Base-by-base conservation (phyloP, 2,113 vertebrate species). In the Edolisoma coerulescens region DNA sequence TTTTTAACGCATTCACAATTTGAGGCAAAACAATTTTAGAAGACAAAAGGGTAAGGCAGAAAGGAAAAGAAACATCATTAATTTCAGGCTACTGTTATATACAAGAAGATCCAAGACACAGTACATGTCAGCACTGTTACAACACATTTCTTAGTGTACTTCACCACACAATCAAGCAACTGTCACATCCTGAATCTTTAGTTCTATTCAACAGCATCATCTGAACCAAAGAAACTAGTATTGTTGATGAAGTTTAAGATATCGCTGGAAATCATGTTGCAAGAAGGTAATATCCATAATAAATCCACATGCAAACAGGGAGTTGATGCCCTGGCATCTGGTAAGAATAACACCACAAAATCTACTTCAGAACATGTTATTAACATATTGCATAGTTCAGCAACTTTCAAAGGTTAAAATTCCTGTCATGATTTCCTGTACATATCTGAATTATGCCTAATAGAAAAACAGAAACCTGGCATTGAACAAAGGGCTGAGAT, bases 301-400 rank as follows among this genome's bases (percentile, higher is more conserved):
- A 87, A 91, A 64, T 78, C 57, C 70, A 59, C 41, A 68, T 53
- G 32, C 45, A 87, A 94, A 82, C 33, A 95, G 26, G 32, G 61
- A 96, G 75, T 27, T 76, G 60, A 95, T 93, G 73, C 73, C 32
- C 41, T 84, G 61, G 60, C n/a, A 94, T 59, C 42, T 79, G 41
- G 32, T 88, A 93, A 78, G 93, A 95, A 63, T 54, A 94, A 79
- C 47, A 88, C 18, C 4, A 16, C 33, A 96, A 96, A 94, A 95
- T 96, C 45, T 79, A 47, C 54, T 95, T 97, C 26, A 27, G 54
- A 80, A 87, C 3, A 2, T 87, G 33, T 56, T 90, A n/a, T 47
- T 82, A 85, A 60, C 12, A 67, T 71, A 89, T 35, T 90, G 86
- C 57, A 27, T 26, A 64, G 63, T 81, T 93, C 53, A 86, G 60